Base-by-base conservation (phyloP, 2,888 invertebrate species). In the Suillia variegata region DNA sequence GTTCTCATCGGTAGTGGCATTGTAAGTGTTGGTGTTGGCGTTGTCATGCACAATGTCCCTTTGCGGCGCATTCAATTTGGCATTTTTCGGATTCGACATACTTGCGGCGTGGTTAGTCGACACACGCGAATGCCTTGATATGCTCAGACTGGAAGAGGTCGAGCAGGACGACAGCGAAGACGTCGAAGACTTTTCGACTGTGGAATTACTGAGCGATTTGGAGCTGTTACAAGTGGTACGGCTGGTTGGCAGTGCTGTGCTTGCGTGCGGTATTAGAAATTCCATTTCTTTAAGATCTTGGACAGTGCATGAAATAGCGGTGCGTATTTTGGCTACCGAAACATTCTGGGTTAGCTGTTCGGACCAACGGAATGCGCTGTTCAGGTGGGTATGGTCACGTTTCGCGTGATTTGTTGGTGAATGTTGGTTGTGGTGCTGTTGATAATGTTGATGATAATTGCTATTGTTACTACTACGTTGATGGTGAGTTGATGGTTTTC, bases 251-350 rank as follows among this genome's bases (percentile, higher is more conserved):
- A 38, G 58, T 69, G 70, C 61, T 54, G 62, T 6, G 58, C 68
- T 33, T 45, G 65, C 65, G 38, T 74, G 71, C 42, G 77, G 80
- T 67, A 81, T 63, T 55, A 82, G 72, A 70, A 76, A 82, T 70
- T 82, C 82, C 81, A 82, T 81, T 64, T 80, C 80, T 59, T 68
- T 75, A 52, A 72, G 64, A 68, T 79, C 74, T 62, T 71, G 69
- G 10, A 68, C 48, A 56, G 70, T 68, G 59, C 77, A 77, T 56
- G 77, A 75, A 62, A 75, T 75, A 48, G 75, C 76, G 12, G 76
- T 71, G 33, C 76, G 72, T 59, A 77, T 65, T 58, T 75, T 76
- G 54, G 77, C 74, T 67, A 78, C 72, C 26, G 76, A 66, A 10
- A 70, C 75, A 74, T 76, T 75, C 51, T 75, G 75, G 1, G 68